Conservation (phyloP, 2,797 vertebrate genomes). For the Gallinago nigripennis region DNA sequence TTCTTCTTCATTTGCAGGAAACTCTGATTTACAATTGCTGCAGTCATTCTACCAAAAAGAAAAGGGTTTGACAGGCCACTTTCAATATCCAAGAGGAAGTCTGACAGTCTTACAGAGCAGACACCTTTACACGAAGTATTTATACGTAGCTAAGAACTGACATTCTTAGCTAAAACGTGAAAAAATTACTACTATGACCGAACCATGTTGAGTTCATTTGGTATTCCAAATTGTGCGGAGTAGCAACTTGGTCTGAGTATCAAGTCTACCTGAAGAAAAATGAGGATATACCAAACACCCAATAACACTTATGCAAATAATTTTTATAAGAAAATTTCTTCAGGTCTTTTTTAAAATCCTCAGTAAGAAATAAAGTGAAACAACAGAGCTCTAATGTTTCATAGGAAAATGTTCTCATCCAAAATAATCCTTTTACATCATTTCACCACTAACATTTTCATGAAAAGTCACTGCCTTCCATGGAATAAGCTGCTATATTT, state of each 20-base stretch:
- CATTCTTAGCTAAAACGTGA: not conserved
- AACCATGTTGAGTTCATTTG: not conserved
- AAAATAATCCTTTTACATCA: not conserved
- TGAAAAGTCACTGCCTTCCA: not conserved
- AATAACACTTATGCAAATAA: not conserved
- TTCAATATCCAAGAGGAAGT: not conserved
- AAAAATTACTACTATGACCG: not conserved
- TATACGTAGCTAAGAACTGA: not conserved
- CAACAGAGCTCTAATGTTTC: not conserved
- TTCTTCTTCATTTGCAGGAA: not conserved
- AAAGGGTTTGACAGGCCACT: not conserved
- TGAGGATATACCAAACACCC: not conserved
- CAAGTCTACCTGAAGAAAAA: not conserved
- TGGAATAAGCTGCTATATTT: not conserved
- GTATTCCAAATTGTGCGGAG: not conserved
- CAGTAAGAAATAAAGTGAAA: not conserved
- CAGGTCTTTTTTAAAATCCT: not conserved
- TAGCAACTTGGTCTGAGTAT: not conserved
- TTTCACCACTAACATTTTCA: not conserved
- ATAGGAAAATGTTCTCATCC: not conserved
- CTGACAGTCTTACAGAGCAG: not conserved
- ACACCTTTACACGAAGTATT: not conserved
- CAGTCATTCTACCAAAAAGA: accelerated
- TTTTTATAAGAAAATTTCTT: not conserved
- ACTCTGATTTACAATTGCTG: not conserved